A percentile compares a stretch with the other conserved stretches of the same genome.
Evolutionary conservation across 2,888 invertebrate species (phyloP).

Genomic region (Stenichneumon culpator): DNA sequence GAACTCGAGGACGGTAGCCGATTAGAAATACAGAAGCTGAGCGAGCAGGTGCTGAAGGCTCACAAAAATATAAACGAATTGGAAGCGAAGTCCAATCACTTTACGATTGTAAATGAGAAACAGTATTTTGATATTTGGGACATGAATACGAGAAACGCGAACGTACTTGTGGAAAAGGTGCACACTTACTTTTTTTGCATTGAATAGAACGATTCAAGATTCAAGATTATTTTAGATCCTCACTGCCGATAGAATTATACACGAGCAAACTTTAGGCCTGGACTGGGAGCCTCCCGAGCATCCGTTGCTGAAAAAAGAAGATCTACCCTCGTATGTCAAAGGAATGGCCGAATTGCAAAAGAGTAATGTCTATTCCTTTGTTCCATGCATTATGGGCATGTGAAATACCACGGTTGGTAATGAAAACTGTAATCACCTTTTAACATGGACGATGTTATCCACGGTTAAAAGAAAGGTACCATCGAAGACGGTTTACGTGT

Average conservation of each 20-base stretch:
- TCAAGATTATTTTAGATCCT: constrained; percentile 83
- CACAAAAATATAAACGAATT: constrained; percentile 90
- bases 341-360: constrained; percentile 74
- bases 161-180: constrained; percentile 85
- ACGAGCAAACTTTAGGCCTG: constrained; percentile 88
- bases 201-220: background rate
- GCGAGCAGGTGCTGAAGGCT: constrained; percentile 89
- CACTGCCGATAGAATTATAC: constrained; percentile 87
- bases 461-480: no score
- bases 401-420: background rate
- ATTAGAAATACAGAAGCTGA: constrained; percentile 89
- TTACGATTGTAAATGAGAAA: constrained; percentile 88
- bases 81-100: constrained; percentile 90
- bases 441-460: no score
- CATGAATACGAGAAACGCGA: constrained; percentile 87
- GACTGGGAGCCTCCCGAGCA: constrained; percentile 86
- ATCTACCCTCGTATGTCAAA: constrained; percentile 85
- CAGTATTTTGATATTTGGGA: constrained; percentile 89
- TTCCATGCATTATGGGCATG: background rate
- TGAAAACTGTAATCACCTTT: background rate
- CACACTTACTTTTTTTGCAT: background rate
- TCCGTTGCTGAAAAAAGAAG: constrained; percentile 83
- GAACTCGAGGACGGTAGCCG: constrained; percentile 89
- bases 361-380: constrained; percentile 70
- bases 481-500: no score